These are phyloP conservation scores for Ciconia nigra DNA, from an alignment of 2,797 vertebrate genomes.

Conservation along the genomic window DNA sequence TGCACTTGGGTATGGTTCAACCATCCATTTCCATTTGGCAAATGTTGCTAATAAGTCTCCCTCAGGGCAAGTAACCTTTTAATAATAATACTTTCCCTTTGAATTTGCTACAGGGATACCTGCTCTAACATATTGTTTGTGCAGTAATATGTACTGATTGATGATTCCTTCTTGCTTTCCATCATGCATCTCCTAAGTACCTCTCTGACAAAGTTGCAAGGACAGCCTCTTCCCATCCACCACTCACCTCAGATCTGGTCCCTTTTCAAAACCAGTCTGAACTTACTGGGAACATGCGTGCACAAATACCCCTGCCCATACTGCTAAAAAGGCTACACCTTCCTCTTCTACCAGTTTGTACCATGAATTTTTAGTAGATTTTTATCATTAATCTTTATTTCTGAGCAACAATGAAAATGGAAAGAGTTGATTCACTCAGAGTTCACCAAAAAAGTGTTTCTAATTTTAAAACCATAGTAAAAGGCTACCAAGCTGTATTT, in stretches of 20 bases:
- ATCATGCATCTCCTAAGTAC: neutral
- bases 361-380: neutral
- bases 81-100: neutral
- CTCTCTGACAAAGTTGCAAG: neutral
- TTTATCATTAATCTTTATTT: neutral
- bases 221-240: neutral
- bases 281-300: too few relatives aligned
- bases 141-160: neutral
- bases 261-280: neutral
- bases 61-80: neutral
- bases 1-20: slow-evolving; percentile 25
- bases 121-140: neutral
- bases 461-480: neutral
- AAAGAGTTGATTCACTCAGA: neutral
- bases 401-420: neutral
- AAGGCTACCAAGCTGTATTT: neutral
- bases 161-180: neutral
- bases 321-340: neutral
- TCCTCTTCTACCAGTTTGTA: neutral
- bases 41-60: neutral
- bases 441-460: neutral
- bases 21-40: slow-evolving; percentile 37
- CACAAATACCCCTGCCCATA: fast-evolving
- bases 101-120: neutral
- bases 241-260: neutral